Conservation (phyloP, 2,113 vertebrate species). For the Ceyx margarethae region DNA sequence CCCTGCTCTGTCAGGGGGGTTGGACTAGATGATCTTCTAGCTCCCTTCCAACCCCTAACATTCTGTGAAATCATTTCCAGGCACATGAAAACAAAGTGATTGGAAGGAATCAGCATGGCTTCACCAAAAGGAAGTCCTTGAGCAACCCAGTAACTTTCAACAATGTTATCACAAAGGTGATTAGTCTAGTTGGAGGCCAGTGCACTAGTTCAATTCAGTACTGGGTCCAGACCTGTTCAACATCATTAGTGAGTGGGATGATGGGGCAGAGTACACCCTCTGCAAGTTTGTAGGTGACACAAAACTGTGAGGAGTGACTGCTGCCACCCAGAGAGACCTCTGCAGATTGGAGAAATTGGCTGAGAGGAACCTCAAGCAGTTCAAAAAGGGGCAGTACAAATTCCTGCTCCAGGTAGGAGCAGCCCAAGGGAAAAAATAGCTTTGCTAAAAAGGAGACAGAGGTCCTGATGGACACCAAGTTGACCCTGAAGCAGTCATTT, state of each 20-base stretch:
- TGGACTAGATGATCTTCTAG: too few relatives aligned
- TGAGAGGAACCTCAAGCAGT: neutral
- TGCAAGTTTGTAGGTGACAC: neutral
- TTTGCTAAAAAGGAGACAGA: neutral
- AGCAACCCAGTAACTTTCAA: neutral
- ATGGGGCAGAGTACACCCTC: neutral
- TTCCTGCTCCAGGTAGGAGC: neutral
- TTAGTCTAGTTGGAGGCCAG: neutral
- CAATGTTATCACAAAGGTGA: neutral
- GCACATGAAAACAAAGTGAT: neutral
- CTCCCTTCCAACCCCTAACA: too few relatives aligned
- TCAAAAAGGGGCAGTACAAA: neutral
- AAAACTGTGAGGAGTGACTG: neutral
- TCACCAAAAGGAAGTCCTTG: neutral
- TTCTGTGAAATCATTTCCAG: neutral
- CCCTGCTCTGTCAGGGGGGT: too few relatives aligned
- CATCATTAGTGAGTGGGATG: neutral
- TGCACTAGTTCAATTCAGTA: neutral
- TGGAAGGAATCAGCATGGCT: neutral
- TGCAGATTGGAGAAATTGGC: neutral
- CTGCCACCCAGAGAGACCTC: neutral
- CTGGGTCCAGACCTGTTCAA: neutral
- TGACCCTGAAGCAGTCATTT: neutral
- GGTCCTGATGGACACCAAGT: neutral
- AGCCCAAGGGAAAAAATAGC: neutral